Percentiles rank a stretch among this genome's conserved stretches.
Conservation (phyloP, 1,140 invertebrate genomes). For the Drosophila quadrilineata region DNA sequence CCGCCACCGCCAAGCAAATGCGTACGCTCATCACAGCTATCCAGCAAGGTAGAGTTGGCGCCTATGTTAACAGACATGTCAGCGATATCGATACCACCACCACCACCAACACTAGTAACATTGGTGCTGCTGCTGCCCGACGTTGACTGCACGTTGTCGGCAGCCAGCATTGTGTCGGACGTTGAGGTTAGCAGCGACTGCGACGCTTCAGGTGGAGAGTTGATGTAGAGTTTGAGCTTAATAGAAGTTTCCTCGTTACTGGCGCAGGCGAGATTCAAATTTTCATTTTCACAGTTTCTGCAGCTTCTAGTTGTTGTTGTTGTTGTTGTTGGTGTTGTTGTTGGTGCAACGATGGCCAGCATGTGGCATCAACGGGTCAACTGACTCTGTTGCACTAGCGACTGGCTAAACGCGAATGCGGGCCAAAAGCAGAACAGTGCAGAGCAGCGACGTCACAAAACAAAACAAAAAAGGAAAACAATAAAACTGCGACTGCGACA, state of each 20-base stretch:
- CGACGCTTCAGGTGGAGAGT: no score
- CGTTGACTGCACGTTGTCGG: conserved; percentile 17
- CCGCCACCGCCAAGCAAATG: conserved; percentile 49
- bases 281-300: neutral
- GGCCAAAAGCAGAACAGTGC: no score
- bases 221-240: no score
- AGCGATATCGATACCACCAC: conserved; percentile 24
- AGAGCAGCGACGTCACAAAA: neutral
- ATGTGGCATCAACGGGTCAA: conserved; percentile 42
- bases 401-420: neutral
- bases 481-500: conserved; percentile 1
- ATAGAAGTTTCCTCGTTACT: conserved; percentile 16
- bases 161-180: conserved; percentile 1
- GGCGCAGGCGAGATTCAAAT: conserved; percentile 25
- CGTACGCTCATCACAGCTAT: conserved; percentile 61
- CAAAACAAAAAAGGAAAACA: conserved; percentile 4
- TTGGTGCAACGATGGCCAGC: conserved; percentile 51
- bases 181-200: neutral
- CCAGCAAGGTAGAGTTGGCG: conserved; percentile 17
- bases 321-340: conserved; percentile 32
- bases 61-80: conserved; percentile 10
- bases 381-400: conserved; percentile 31
- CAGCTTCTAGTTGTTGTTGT: conserved; percentile 29
- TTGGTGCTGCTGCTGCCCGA: conserved; percentile 25
- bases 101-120: neutral